Conservation (phyloP, 2,797 vertebrate species). For the Selene dorsalis region DNA sequence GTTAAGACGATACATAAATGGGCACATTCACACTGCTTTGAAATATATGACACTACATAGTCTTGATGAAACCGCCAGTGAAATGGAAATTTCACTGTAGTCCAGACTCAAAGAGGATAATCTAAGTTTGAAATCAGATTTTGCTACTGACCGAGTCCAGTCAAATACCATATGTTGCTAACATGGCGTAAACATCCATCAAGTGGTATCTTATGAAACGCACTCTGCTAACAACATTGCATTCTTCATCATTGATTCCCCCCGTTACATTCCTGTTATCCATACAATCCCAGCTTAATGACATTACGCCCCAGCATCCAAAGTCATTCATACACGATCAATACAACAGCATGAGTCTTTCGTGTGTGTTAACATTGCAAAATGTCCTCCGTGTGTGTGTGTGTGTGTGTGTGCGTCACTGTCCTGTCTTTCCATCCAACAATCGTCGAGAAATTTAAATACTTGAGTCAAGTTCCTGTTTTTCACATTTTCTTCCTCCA, state of each 20-base stretch:
- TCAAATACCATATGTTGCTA: slow-evolving; percentile 64
- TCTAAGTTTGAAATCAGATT: slow-evolving; percentile 65
- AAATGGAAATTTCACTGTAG: slow-evolving; percentile 30
- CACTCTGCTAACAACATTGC: slow-evolving; percentile 66
- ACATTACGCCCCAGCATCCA: slow-evolving; percentile 74
- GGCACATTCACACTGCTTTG: neutral
- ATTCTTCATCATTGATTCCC: slow-evolving; percentile 70
- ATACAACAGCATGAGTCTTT: slow-evolving; percentile 77
- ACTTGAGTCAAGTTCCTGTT: slow-evolving; percentile 33
- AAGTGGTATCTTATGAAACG: slow-evolving; percentile 67
- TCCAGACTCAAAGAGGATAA: slow-evolving; percentile 45
- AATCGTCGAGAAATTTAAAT: slow-evolving; percentile 41
- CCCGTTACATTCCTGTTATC: slow-evolving; percentile 67
- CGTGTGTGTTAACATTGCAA: slow-evolving; percentile 72
- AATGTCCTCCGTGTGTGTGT: slow-evolving; percentile 43
- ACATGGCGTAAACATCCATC: slow-evolving; percentile 73
- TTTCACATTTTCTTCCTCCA: slow-evolving; percentile 34
- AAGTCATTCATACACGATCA: slow-evolving; percentile 77
- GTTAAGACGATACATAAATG: neutral
- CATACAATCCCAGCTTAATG: slow-evolving; percentile 75
- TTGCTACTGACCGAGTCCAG: slow-evolving; percentile 41
- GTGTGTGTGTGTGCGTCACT: slow-evolving; percentile 27
- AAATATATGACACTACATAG: neutral
- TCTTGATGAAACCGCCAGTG: neutral
- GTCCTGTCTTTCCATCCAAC: slow-evolving; percentile 33